Percentiles rank a stretch among this genome's conserved stretches.
These are phyloP conservation scores for Macrostomum lignano DNA, from an alignment of 1,140 invertebrate genomes.

Conservation along the genomic window DNA sequence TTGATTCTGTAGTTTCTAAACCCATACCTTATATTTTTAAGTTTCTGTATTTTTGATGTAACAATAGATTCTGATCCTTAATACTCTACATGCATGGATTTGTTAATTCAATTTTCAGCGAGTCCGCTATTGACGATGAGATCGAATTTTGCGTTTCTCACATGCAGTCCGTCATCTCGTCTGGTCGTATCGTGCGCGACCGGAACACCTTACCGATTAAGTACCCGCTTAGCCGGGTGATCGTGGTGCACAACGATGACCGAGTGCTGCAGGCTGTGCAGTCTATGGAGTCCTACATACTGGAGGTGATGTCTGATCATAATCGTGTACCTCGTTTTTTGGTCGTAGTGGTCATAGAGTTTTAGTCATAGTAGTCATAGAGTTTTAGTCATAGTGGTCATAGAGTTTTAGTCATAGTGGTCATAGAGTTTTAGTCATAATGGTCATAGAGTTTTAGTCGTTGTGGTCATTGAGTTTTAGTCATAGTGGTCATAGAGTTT, in stretches of 20 bases:
- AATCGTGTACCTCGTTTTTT: no score
- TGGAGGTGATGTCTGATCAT: constrained; percentile 73
- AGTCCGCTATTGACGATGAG: constrained; percentile 44
- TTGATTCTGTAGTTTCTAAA: constrained; percentile 7
- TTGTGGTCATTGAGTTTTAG: no score
- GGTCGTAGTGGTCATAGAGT: no score
- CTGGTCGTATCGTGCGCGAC: constrained; percentile 66
- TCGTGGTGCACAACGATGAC: constrained; percentile 61
- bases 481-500: no score
- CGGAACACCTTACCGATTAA: constrained; percentile 71
- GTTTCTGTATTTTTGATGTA: neutral
- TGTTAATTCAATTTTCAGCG: constrained; percentile 15
- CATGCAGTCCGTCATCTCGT: constrained; percentile 80
- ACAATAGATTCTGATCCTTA: constrained; percentile 7
- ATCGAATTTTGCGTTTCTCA: constrained; percentile 61
- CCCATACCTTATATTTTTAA: neutral
- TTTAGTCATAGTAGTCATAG: no score
- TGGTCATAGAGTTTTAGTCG: no score
- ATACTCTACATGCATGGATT: neutral
- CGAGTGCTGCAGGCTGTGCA: constrained; percentile 48
- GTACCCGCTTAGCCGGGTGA: constrained; percentile 75
- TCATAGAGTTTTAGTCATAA: no score
- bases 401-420: no score
- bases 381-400: no score
- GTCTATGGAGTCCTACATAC: constrained; percentile 52